phyloP scores from a whole-genome alignment of 2,113 vertebrate genomes.

The Epinephelus lanceolatus region DNA sequence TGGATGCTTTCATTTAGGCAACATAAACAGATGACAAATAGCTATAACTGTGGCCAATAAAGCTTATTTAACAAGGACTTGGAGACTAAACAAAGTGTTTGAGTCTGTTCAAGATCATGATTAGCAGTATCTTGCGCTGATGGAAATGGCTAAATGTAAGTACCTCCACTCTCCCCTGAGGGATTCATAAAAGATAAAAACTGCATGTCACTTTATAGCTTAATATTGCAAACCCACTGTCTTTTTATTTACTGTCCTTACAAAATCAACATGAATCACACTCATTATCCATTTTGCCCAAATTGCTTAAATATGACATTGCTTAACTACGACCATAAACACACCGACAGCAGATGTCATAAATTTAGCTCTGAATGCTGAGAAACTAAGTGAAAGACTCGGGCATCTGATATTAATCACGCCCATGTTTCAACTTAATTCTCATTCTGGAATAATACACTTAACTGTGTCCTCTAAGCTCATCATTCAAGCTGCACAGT shows the following conservation, averaged over 20 bases:
- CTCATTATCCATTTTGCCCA: neutral
- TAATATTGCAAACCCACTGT: neutral
- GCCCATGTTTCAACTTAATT: slow-evolving; percentile 16
- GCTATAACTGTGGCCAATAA: neutral
- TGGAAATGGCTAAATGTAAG: neutral
- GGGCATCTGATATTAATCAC: neutral
- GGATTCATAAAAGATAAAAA: neutral
- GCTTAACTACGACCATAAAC: neutral
- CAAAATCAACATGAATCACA: neutral
- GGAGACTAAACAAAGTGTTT: neutral
- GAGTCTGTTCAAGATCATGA: neutral
- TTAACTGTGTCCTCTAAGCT: slow-evolving; percentile 10
- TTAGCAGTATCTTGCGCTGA: neutral
- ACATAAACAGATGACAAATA: neutral
- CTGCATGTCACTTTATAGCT: neutral
- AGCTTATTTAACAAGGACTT: neutral
- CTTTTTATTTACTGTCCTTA: neutral
- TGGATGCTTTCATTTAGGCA: neutral
- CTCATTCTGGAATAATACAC: slow-evolving; percentile 33
- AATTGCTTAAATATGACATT: neutral
- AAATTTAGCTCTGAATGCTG: neutral
- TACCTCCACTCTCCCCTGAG: neutral
- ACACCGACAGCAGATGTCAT: neutral
- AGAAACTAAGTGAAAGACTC: neutral
- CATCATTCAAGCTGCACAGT: slow-evolving; percentile 6